These are phyloP conservation scores for Cantharis nigra DNA, from an alignment of 2,888 invertebrate genomes.

Conservation along the genomic window DNA sequence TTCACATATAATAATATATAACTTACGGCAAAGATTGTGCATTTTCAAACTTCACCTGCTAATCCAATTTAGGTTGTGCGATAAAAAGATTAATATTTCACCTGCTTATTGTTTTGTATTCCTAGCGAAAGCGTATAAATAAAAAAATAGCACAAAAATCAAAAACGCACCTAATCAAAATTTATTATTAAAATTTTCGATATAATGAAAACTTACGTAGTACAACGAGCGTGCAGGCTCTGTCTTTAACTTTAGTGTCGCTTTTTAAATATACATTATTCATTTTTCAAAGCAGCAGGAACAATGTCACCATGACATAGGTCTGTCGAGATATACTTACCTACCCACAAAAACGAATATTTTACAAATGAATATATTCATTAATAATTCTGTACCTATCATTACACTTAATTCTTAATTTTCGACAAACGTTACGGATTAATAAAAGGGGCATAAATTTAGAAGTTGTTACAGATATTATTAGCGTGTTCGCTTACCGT, in stretches of 20 bases:
- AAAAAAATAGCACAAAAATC: slow-evolving; percentile 10
- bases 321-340: slow-evolving; percentile 10
- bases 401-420: slow-evolving; percentile 28
- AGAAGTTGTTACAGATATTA: slow-evolving; percentile 10
- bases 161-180: slow-evolving; percentile 13
- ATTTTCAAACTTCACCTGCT: slow-evolving; percentile 33
- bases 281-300: slow-evolving; percentile 19
- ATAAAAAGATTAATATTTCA: slow-evolving; percentile 24
- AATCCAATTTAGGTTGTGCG: slow-evolving; percentile 35
- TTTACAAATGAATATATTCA: slow-evolving; percentile 25
- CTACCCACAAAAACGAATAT: slow-evolving; percentile 11
- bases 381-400: slow-evolving; percentile 27
- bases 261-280: slow-evolving; percentile 28
- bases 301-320: slow-evolving; percentile 26
- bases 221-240: not conserved
- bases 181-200: slow-evolving; percentile 12
- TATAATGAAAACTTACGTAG: not conserved
- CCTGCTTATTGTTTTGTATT: slow-evolving; percentile 39
- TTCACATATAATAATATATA: slow-evolving; percentile 34
- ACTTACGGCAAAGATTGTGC: slow-evolving; percentile 37
- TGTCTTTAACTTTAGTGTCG: slow-evolving; percentile 2
- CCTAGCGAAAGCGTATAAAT: slow-evolving; percentile 25
- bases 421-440: slow-evolving; percentile 13
- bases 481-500: slow-evolving; percentile 7
- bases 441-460: slow-evolving; percentile 17